Conservation (phyloP, 2,797 vertebrate species). For the Muscicapa comitata region DNA sequence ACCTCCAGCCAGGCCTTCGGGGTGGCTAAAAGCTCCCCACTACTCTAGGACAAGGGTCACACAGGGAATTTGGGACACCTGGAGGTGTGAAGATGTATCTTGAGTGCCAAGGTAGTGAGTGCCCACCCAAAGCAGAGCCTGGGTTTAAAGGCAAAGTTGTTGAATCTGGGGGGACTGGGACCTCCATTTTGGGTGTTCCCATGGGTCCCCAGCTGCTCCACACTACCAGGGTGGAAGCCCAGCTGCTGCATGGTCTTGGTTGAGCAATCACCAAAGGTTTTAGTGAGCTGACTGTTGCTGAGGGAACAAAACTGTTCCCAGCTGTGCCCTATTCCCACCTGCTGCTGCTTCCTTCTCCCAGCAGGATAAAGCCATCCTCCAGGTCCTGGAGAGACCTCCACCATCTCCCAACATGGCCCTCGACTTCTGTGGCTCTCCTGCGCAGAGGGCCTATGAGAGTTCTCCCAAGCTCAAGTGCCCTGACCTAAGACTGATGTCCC, state of each 20-base stretch:
- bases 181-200: accelerated
- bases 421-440: neutral
- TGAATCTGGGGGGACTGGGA: neutral
- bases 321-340: neutral
- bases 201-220: neutral
- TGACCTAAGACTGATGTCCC: slow-evolving; percentile 53
- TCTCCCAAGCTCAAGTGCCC: slow-evolving; percentile 61
- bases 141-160: neutral
- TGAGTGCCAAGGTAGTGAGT: neutral
- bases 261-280: neutral
- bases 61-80: neutral
- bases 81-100: neutral
- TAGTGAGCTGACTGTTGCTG: neutral
- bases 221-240: neutral
- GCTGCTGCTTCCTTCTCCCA: neutral
- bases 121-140: neutral
- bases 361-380: slow-evolving; percentile 68
- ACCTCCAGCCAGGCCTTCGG: accelerated
- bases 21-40: neutral
- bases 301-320: neutral
- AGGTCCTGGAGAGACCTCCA: slow-evolving; percentile 50
- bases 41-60: neutral
- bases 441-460: slow-evolving; percentile 29
- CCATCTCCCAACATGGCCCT: neutral
- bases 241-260: neutral